Conservation (phyloP, 2,797 vertebrate genomes). For the Coranthus polyacanthus region DNA sequence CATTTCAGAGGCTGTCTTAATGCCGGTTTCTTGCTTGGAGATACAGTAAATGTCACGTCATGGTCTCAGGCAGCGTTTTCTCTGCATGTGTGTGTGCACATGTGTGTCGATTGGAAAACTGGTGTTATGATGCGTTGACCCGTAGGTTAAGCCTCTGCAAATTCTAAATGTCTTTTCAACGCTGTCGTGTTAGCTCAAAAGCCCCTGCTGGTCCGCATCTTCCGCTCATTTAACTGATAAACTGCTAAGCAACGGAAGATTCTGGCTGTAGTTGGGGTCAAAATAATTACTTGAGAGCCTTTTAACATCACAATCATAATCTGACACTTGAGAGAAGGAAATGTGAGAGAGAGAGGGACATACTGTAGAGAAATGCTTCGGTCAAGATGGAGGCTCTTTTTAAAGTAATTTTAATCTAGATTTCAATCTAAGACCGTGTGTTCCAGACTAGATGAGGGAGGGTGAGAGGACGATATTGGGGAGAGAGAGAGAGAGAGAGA, state of each 20-base stretch:
- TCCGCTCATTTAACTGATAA: conserved; percentile 24
- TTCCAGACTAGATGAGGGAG: conserved; percentile 42
- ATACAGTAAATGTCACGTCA: conserved; percentile 53
- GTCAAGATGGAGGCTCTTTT: conserved; percentile 24
- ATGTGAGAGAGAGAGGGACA: conserved; percentile 1
- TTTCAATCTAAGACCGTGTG: conserved; percentile 31
- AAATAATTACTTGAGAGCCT: conserved; percentile 19
- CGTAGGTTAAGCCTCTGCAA: conserved; percentile 22
- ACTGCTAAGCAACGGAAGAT: conserved; percentile 10
- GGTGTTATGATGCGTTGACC: conserved; percentile 29
- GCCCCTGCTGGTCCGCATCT: conserved; percentile 20
- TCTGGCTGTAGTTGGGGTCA: background rate
- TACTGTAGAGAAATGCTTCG: background rate
- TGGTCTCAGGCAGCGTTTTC: conserved; percentile 12
- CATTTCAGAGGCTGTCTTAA: conserved; percentile 58
- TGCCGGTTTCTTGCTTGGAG: conserved; percentile 45
- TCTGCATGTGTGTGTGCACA: conserved; percentile 15
- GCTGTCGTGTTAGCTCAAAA: conserved; percentile 26
- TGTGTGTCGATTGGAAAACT: conserved; percentile 12
- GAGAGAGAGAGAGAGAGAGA: background rate
- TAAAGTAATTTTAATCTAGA: conserved; percentile 48
- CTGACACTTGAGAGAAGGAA: background rate
- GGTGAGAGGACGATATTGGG: conserved; percentile 3
- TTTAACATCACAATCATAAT: conserved; percentile 9
- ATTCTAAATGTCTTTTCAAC: conserved; percentile 42